A percentile compares a stretch with the other conserved stretches of the same genome.
phyloP scores from a whole-genome alignment of 2,797 vertebrate species.

The Danio jaintianensis region DNA sequence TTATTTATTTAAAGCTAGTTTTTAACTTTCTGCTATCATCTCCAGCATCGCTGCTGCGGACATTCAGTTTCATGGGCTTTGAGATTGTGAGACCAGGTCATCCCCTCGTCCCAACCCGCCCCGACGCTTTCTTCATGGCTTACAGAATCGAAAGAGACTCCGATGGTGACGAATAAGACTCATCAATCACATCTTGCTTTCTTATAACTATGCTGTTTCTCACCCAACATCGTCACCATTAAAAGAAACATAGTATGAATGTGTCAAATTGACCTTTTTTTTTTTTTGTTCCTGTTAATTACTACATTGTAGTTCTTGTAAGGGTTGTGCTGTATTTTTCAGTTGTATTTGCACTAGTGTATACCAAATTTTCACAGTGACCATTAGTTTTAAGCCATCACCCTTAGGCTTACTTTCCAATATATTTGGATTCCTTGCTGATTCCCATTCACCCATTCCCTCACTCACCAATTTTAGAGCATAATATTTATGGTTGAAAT shows the following conservation, averaged over 20 bases:
- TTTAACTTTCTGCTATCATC: background rate
- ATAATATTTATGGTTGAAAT: slow-evolving; percentile 75
- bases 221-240: slow-evolving; percentile 49
- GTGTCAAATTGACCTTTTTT: slow-evolving; percentile 64
- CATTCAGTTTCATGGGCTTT: slow-evolving; percentile 99
- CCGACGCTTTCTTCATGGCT: slow-evolving; percentile 99
- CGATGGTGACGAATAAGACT: slow-evolving; percentile 87
- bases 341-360: slow-evolving; percentile 75
- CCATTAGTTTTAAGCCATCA: slow-evolving; percentile 66
- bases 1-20: background rate
- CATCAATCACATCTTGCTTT: slow-evolving; percentile 61
- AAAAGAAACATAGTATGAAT: slow-evolving; percentile 64
- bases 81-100: slow-evolving; percentile 99
- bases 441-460: slow-evolving; percentile 53
- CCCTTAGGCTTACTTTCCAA: slow-evolving; percentile 62
- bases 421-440: slow-evolving; percentile 66
- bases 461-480: slow-evolving; percentile 67
- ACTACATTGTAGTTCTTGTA: slow-evolving; percentile 59
- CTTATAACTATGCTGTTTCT: slow-evolving; percentile 33
- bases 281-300: slow-evolving; percentile 55
- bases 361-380: slow-evolving; percentile 64
- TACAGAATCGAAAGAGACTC: slow-evolving; percentile 96
- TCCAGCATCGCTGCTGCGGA: slow-evolving; percentile 91
- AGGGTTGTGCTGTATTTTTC: slow-evolving; percentile 70
- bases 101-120: slow-evolving; percentile 95